phyloP scores from a whole-genome alignment of 2,797 vertebrate genomes.

The Diplodus sargus region DNA sequence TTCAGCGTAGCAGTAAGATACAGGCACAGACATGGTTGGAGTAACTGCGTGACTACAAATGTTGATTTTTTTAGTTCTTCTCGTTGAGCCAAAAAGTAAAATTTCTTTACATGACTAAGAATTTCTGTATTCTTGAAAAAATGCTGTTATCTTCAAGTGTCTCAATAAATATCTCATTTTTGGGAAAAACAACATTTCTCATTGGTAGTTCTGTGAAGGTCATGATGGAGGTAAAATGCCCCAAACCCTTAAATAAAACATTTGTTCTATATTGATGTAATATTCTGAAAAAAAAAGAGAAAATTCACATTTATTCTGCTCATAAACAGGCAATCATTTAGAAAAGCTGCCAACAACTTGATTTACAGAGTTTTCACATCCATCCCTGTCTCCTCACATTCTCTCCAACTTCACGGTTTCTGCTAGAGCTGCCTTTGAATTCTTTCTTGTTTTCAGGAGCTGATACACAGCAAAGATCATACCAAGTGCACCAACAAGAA shows the following conservation, averaged over 20 bases:
- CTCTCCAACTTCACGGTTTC: slow-evolving; percentile 45
- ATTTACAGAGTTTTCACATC: not conserved
- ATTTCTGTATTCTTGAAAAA: not conserved
- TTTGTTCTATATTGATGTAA: not conserved
- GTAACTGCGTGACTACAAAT: no score
- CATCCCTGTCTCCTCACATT: slow-evolving; percentile 40
- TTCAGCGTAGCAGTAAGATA: not conserved
- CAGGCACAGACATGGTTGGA: not conserved
- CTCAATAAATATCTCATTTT: no score
- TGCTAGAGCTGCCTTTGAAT: not conserved
- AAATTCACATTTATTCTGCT: not conserved
- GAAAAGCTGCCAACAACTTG: not conserved
- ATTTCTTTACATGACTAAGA: not conserved
- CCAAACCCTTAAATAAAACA: not conserved
- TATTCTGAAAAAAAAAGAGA: not conserved
- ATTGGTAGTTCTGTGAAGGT: not conserved
- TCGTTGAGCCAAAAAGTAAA: not conserved
- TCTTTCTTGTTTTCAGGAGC: slow-evolving; percentile 40
- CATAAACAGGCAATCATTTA: not conserved
- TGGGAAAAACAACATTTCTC: no score
- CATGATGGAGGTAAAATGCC: no score
- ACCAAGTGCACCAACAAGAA: slow-evolving; percentile 21
- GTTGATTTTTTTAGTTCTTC: no score
- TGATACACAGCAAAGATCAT: not conserved
- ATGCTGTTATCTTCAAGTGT: not conserved